Percentiles rank a stretch among this genome's conserved stretches.
Evolutionary conservation across 2,113 vertebrate species (phyloP).

Genomic region (Prunella himalayana): DNA sequence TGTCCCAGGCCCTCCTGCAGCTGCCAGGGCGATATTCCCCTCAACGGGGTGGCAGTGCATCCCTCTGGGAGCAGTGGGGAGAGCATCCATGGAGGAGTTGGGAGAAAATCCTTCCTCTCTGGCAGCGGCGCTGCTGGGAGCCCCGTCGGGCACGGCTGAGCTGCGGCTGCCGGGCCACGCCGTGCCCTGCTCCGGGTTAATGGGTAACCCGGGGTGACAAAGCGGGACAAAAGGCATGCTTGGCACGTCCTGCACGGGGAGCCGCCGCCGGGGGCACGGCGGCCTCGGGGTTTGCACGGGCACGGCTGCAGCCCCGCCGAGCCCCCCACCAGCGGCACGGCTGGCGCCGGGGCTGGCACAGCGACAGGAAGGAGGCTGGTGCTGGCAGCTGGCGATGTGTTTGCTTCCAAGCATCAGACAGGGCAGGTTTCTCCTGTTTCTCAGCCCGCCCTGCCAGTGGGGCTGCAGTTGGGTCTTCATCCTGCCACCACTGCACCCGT

Average conservation of each 20-base stretch:
- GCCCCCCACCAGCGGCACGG: rapidly evolving
- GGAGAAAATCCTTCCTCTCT: not conserved
- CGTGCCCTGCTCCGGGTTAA: not conserved
- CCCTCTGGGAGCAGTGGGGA: not conserved
- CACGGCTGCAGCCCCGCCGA: not conserved
- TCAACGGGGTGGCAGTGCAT: not conserved
- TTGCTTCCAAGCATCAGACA: not conserved
- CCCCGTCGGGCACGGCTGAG: rapidly evolving
- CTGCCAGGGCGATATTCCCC: rapidly evolving
- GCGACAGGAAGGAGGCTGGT: not conserved
- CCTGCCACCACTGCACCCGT: rapidly evolving
- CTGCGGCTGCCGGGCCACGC: not conserved
- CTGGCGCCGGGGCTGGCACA: not conserved
- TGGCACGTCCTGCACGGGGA: not conserved
- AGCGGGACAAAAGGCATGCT: not conserved
- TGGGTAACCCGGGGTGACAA: slow-evolving; percentile 8
- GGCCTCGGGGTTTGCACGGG: rapidly evolving
- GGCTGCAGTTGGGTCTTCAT: not conserved
- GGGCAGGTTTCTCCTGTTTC: slow-evolving; percentile 20
- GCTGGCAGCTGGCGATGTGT: not conserved
- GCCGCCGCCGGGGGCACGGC: not conserved
- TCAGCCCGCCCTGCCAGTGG: not conserved
- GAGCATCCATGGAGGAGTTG: rapidly evolving
- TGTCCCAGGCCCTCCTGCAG: not conserved
- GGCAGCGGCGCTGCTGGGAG: not conserved